Evolutionary conservation across 2,797 vertebrate species (phyloP), one percentile per base, ranked within the genome.

Genomic region (Cacajao melanocephalus): DNA sequence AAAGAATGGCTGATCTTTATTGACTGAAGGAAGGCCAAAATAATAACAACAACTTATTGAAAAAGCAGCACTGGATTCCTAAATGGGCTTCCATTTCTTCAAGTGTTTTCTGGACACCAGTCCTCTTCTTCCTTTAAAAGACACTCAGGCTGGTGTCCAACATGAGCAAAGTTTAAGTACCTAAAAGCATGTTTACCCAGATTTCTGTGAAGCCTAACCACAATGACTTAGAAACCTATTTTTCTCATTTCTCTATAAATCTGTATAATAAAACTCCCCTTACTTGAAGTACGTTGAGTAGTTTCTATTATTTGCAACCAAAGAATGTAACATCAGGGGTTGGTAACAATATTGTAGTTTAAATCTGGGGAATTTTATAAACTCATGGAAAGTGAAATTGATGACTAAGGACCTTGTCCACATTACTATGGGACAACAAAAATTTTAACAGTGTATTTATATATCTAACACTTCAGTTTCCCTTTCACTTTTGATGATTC

Each of bases 341-440:
- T 84, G 93, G 80, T 91, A 96, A 92, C 93, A 76, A 96, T 76
- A 46, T 2, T 82, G 28, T 41, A 91, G 26, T 70, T 97, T 80
- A 39, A 82, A 76, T 61, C 30, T 58, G 76, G 64, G 72, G 57
- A 44, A 50, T 48, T 81, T 88, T 39, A n/a, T 86, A 58, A 75
- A 88, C 67, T 84, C 82, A 41, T 73, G 10, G 61, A 88, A 79
- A 86, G 48, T 46, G 26, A 91, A 93, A 83, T 33, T 73, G 12
- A 64, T 85, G 44, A 83, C 67, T 46, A 84, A 88, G 36, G 89
- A 88, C 22, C n/a, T 39, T 58, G 11, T 57, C 41, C n/a, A 28
- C 41, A 46, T n/a, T 79, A 90, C 20, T 36, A 26, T 67, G 33
- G 33, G 52, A 72, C 90, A 96, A n/a, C 10, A 70, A 80, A 95